phyloP scores from a whole-genome alignment of 2,888 invertebrate species.

The Orchestes rusci region DNA sequence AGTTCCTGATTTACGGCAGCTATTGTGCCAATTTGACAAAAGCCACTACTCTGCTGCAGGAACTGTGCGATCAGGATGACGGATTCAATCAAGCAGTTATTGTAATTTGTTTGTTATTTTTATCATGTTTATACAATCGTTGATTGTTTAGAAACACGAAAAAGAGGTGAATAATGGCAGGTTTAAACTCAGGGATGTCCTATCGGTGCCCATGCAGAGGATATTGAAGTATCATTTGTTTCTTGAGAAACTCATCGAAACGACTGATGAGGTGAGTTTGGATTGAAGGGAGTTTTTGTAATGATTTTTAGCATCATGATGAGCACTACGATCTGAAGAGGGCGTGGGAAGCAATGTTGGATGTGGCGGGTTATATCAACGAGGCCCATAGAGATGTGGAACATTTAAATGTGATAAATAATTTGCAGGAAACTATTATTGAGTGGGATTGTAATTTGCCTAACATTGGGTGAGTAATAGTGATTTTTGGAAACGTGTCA shows the following conservation, averaged over 20 bases:
- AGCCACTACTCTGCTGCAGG: slow-evolving; percentile 81
- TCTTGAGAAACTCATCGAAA: slow-evolving; percentile 80
- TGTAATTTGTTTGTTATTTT: slow-evolving; percentile 47
- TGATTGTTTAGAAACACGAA: slow-evolving; percentile 90
- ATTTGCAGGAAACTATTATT: slow-evolving; percentile 81
- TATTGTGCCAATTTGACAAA: slow-evolving; percentile 91
- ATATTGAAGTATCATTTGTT: slow-evolving; percentile 95
- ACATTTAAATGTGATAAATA: slow-evolving; percentile 79
- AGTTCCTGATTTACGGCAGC: slow-evolving; percentile 88
- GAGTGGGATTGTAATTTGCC: slow-evolving; percentile 70
- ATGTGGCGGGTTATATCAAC: slow-evolving; percentile 94
- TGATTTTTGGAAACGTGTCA: too few species aligned
- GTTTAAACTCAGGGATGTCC: slow-evolving; percentile 88
- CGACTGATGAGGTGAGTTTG: slow-evolving; percentile 65
- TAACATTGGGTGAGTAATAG: slow-evolving; percentile 54
- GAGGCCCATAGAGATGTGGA: slow-evolving; percentile 97
- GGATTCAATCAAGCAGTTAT: slow-evolving; percentile 59
- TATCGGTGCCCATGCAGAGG: slow-evolving; percentile 97
- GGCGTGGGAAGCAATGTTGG: slow-evolving; percentile 93
- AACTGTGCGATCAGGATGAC: slow-evolving; percentile 61
- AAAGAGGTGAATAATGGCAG: slow-evolving; percentile 90
- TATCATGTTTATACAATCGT: background rate
- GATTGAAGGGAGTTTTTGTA: background rate
- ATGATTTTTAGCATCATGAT: slow-evolving; percentile 59
- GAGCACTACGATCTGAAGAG: slow-evolving; percentile 76